These are phyloP conservation scores for Vulpes lagopus DNA, from an alignment of 2,113 vertebrate species.

Conservation along the genomic window DNA sequence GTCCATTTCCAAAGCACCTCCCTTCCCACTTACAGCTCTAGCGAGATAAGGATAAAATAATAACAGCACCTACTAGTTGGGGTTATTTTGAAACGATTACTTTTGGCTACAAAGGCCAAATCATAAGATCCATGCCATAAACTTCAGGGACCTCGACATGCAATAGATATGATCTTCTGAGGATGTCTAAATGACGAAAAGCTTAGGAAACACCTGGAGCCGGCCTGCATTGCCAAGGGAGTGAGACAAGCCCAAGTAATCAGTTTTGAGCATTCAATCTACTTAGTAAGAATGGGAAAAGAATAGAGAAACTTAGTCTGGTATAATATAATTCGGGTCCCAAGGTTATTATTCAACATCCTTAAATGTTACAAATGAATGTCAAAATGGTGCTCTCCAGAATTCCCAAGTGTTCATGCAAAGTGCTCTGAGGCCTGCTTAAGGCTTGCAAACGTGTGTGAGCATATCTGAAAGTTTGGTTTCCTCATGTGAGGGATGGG, in stretches of 20 bases:
- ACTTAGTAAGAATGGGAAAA: slow-evolving; percentile 41
- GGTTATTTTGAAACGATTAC: slow-evolving; percentile 52
- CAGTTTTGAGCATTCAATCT: background rate
- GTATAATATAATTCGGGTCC: background rate
- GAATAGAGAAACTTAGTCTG: background rate
- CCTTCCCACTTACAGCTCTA: background rate
- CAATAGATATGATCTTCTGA: background rate
- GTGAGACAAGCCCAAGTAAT: background rate
- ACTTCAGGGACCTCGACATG: background rate
- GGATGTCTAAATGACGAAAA: background rate
- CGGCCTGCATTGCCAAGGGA: background rate
- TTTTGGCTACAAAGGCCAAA: slow-evolving; percentile 38
- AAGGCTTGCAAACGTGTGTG: background rate
- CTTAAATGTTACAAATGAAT: slow-evolving; percentile 37
- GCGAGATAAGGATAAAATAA: background rate
- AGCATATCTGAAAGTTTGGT: background rate
- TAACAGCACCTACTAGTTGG: background rate
- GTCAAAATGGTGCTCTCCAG: slow-evolving; percentile 9
- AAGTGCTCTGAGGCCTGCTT: background rate
- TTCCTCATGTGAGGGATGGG: background rate
- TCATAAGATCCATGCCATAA: background rate
- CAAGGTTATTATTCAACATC: slow-evolving; percentile 33
- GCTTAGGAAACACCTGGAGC: background rate
- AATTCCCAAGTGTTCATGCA: background rate
- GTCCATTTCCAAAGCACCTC: background rate